phyloP scores from a whole-genome alignment of 2,888 invertebrate species.

The Cosmorhoe ocellata region DNA sequence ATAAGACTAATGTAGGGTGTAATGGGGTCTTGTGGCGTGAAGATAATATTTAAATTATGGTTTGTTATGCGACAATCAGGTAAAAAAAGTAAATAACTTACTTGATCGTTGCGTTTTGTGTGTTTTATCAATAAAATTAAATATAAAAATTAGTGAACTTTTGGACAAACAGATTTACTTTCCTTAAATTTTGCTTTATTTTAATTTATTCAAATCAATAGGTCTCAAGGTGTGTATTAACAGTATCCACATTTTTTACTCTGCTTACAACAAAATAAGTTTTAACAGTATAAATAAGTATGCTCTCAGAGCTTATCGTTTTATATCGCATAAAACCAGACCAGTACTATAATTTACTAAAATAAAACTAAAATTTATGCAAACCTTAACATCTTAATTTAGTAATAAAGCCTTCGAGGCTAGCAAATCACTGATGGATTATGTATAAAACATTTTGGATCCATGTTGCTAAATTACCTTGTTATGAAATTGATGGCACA shows the following conservation, averaged over 20 bases:
- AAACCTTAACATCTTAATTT: conserved; percentile 38
- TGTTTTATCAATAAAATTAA: too few species aligned
- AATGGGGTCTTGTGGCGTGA: background rate
- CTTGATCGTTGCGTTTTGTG: too few species aligned
- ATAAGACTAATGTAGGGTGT: conserved; percentile 8
- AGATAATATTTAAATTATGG: too few species aligned
- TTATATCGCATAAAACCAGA: conserved; percentile 18
- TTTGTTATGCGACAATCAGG: too few species aligned
- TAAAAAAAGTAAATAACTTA: too few species aligned
- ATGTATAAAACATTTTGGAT: conserved; percentile 20
- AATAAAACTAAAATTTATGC: conserved; percentile 24
- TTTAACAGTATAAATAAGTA: conserved; percentile 8
- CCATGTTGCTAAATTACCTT: conserved; percentile 20
- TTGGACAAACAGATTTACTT: too few species aligned
- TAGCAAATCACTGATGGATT: conserved; percentile 33
- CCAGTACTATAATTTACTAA: conserved; percentile 22
- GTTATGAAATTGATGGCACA: conserved; percentile 24
- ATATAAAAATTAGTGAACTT: too few species aligned
- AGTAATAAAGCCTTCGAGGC: conserved; percentile 36
- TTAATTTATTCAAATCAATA: too few species aligned
- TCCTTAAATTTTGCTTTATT: too few species aligned
- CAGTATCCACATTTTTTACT: background rate
- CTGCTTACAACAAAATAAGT: background rate
- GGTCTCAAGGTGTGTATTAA: too few species aligned
- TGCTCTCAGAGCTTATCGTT: conserved; percentile 20